Evolutionary conservation across 2,797 vertebrate species (phyloP).

Genomic region (Mus minutoides): DNA sequence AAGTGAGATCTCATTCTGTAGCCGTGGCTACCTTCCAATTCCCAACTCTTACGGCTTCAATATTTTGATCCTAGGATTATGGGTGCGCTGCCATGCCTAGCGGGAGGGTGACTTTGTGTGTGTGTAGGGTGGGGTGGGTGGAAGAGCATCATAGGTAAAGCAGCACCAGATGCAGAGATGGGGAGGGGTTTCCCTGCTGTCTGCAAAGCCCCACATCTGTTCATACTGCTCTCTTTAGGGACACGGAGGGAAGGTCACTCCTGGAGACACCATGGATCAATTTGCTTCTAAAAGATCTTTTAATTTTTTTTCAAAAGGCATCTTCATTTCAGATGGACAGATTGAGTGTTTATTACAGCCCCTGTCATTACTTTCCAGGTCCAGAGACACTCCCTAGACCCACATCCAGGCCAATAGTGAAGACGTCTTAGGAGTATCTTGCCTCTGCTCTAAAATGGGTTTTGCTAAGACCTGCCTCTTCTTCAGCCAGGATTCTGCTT

Average conservation of each 20-base stretch:
- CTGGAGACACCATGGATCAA: neutral
- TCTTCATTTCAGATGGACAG: neutral
- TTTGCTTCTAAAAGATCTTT: neutral
- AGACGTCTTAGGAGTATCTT: neutral
- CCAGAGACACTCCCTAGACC: neutral
- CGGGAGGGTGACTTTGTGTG: neutral
- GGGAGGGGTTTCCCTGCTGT: neutral
- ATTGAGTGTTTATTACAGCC: fast-evolving
- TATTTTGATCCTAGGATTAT: neutral
- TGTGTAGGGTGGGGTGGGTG: fast-evolving
- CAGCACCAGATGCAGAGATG: too few species aligned
- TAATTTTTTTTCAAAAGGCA: neutral
- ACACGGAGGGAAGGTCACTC: neutral
- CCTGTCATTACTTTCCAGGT: too few species aligned
- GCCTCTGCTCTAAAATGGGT: neutral
- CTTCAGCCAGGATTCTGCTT: neutral
- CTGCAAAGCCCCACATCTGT: neutral
- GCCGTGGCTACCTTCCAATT: neutral
- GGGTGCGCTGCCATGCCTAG: neutral
- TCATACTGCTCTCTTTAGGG: neutral
- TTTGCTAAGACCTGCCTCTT: neutral
- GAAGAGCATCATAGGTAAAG: fast-evolving
- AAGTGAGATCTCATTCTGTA: neutral
- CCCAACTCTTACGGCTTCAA: neutral
- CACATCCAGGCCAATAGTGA: neutral